These are phyloP conservation scores for Hirtodrosophila trivittata DNA, from an alignment of 2,888 invertebrate species.

Conservation along the genomic window DNA sequence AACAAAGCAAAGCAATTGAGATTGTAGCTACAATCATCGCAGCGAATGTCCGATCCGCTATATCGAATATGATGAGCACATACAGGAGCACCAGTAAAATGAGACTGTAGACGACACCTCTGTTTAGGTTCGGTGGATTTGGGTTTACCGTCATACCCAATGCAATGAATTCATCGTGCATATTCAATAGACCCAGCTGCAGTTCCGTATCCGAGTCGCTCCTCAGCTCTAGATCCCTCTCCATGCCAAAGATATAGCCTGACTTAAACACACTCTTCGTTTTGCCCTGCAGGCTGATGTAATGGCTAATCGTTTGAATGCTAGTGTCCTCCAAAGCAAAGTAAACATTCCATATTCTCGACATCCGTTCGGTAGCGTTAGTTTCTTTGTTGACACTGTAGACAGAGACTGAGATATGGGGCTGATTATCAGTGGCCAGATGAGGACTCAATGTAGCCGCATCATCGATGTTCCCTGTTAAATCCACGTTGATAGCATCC, in stretches of 20 bases:
- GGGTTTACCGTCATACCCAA: constrained; percentile 84
- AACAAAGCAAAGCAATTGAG: constrained; percentile 88
- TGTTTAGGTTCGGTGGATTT: constrained; percentile 86
- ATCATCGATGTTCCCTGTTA: constrained; percentile 18
- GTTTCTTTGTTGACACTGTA: no score
- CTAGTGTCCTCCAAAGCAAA: no score
- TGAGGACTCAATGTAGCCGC: no score
- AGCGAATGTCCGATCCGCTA: constrained; percentile 85
- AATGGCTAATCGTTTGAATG: no score
- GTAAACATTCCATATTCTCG: no score
- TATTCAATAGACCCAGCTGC: constrained; percentile 10
- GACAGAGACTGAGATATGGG: no score
- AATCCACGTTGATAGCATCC: constrained; percentile 1
- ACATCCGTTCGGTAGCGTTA: no score
- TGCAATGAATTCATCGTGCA: background rate
- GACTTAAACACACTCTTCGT: no score
- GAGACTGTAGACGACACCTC: constrained; percentile 89
- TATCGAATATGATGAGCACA: constrained; percentile 90
- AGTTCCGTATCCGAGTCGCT: constrained; percentile 61
- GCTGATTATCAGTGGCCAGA: no score
- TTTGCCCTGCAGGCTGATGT: no score
- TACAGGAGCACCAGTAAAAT: constrained; percentile 90
- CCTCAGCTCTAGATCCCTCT: no score
- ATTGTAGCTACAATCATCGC: constrained; percentile 86
- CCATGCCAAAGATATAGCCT: no score